Evolutionary conservation across 2,888 invertebrate species (phyloP), one percentile per base, ranked within the genome.

Genomic region (Nomada hirtipes): DNA sequence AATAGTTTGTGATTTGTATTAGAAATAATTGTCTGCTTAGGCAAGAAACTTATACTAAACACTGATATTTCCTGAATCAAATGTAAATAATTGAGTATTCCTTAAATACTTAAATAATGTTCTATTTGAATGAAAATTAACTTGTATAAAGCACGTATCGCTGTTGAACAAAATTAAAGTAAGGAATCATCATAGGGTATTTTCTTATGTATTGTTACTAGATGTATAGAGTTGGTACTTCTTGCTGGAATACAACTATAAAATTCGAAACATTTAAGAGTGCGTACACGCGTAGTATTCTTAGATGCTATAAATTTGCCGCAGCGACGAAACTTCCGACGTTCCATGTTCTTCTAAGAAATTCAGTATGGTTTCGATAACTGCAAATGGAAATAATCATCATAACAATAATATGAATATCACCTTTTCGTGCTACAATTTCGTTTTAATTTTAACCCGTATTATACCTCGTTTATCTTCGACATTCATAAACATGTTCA

Each of bases 401-500:
- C 23, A 53, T 15, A 23, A 57, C 42, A 61, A 53, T 20, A 3
- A 18, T 4, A 47, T 20, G 26, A 36, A 76, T 57, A 60, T 57
- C 18, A 44, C 11, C 13, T 53, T 23, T 26, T 26, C 10, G 11
- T 15, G 20, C 20, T 47, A n/a, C 29, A n/a, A 42, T 13, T 26
- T 69, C 7, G 7, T n/a, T 13, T 7, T 50, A 55, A 55, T 7
- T 29, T 59, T 42, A 10, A 10, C 15, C 50, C 13, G 10, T 18
- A 11, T 29, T 13, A 52, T 87, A 86, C 91, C 90, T 86, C 82
- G 85, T 83, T 91, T 91, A 82, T 94, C 94, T 23, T 84, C 72
- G 2, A 83, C 63, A 44, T 92, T 90, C 90, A 94, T 90, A 86
- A 94, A 94, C 92, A 94, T 91, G 18, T 85, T 80, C 1, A 93